Evolutionary conservation across 2,113 vertebrate genomes (phyloP), one percentile per base, ranked within the genome.

Genomic region (Macroglossus sobrinus): DNA sequence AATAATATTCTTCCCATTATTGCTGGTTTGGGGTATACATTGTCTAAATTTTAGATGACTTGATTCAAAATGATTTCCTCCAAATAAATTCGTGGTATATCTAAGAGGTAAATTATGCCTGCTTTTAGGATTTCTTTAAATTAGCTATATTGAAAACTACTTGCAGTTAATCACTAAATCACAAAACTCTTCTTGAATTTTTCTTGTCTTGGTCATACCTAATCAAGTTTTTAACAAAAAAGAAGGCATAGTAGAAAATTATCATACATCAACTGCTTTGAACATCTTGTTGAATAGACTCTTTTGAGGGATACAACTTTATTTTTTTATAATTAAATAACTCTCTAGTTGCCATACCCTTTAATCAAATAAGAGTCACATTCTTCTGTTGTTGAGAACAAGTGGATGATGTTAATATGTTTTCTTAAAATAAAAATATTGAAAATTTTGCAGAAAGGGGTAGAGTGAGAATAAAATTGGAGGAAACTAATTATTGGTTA

Each of bases 291-390:
- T 89, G 59, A 64, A 72, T 33, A 61, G 3, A 45, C 9, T 78
- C 81, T 84, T 90, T 64, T 89, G 28, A 63, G 40, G 30, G 93
- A 79, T 12, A 3, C 24, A 15, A 80, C 38, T 92, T 89, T 76
- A 96, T 82, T 90, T 89, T 84, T 91, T 89, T 84, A 66, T 89
- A 94, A 91, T 47, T 87, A 74, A 95, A 61, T 89, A 89, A 81
- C 78, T 87, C 40, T 74, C 13, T 63, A 50, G 28, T 79, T 94
- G 75, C 12, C 15, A n/a, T 76, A 76, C 0, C 68, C 9, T 84
- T 79, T 63, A 35, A 64, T 59, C 72, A 63, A 30, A 90, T 55
- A 50, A 79, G 14, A 84, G 33, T 87, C 28, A 63, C 14, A 76
- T n/a, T 2, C n/a, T 89, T 28, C 53, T 21, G 24, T 50, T 61